Percentiles rank a stretch among this genome's conserved stretches.
These are phyloP conservation scores for Scaptomyza flava DNA, from an alignment of 2,888 invertebrate species.

Conservation along the genomic window DNA sequence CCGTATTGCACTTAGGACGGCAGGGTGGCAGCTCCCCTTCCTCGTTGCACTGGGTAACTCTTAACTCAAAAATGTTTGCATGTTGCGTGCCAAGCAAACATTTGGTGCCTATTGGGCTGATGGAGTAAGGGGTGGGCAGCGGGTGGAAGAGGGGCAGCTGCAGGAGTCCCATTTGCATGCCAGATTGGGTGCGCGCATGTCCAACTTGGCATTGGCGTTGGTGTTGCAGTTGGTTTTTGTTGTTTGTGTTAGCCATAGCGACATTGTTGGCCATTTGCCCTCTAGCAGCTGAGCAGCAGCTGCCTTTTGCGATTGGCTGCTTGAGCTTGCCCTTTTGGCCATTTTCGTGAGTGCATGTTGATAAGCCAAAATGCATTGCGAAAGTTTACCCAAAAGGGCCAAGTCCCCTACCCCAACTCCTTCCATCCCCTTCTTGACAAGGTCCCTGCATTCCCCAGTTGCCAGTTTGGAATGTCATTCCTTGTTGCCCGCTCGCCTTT, in stretches of 20 bases:
- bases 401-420: constrained; percentile 5
- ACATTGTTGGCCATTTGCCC: constrained; percentile 64
- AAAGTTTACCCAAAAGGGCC: constrained; percentile 49
- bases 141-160: not conserved
- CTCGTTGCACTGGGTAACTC: constrained; percentile 38
- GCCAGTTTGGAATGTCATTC: constrained; percentile 33
- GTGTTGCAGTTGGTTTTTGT: constrained; percentile 7
- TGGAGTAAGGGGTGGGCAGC: too few relatives aligned
- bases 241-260: constrained; percentile 40
- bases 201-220: constrained; percentile 60
- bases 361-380: constrained; percentile 75
- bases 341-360: constrained; percentile 71
- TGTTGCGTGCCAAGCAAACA: constrained; percentile 84
- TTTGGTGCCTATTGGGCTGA: constrained; percentile 51
- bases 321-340: constrained; percentile 57
- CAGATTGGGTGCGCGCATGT: constrained; percentile 78
- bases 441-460: constrained; percentile 33
- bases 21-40: not conserved
- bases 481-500: constrained; percentile 40
- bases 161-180: constrained; percentile 71
- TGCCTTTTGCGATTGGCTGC: constrained; percentile 70
- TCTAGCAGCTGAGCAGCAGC: constrained; percentile 51
- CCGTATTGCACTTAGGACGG: constrained; percentile 59
- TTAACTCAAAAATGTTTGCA: constrained; percentile 80
- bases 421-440: constrained; percentile 24